Evolutionary conservation across 2,888 invertebrate species (phyloP).

Genomic region (Chymomyza fuscimana): DNA sequence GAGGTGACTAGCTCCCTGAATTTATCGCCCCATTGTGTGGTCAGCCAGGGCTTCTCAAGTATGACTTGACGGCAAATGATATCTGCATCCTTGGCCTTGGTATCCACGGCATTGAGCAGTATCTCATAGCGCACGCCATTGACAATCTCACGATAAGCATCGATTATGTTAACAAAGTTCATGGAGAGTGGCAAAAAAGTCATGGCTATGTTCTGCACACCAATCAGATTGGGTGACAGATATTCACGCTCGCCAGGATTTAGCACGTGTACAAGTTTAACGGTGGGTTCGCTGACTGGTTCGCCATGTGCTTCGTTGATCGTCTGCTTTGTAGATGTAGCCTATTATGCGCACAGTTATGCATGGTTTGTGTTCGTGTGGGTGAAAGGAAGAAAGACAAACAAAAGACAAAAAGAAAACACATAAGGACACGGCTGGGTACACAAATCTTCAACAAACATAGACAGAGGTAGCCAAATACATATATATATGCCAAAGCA

Average conservation of each 20-base stretch:
- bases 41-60: constrained; percentile 85
- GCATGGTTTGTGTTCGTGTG: constrained; percentile 22
- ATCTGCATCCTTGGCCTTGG: constrained; percentile 71
- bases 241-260: constrained; percentile 78
- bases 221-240: constrained; percentile 77
- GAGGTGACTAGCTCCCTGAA: constrained; percentile 83
- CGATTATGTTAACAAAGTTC: constrained; percentile 77
- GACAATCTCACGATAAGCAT: constrained; percentile 78
- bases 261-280: constrained; percentile 74
- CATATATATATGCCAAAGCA: not conserved
- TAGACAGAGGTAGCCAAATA: not conserved
- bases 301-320: constrained; percentile 33
- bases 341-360: constrained; percentile 30
- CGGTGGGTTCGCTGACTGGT: constrained; percentile 65
- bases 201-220: constrained; percentile 78
- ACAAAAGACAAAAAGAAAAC: constrained; percentile 58
- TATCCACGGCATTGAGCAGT: constrained; percentile 73
- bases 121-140: constrained; percentile 78
- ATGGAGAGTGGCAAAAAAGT: constrained; percentile 76
- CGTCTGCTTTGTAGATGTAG: constrained; percentile 18
- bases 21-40: constrained; percentile 82
- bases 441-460: not conserved
- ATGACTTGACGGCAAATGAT: constrained; percentile 83
- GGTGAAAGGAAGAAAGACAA: constrained; percentile 47
- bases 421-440: constrained; percentile 49